These are phyloP conservation scores for Pithys albifrons DNA, from an alignment of 2,113 vertebrate species.

Conservation along the genomic window DNA sequence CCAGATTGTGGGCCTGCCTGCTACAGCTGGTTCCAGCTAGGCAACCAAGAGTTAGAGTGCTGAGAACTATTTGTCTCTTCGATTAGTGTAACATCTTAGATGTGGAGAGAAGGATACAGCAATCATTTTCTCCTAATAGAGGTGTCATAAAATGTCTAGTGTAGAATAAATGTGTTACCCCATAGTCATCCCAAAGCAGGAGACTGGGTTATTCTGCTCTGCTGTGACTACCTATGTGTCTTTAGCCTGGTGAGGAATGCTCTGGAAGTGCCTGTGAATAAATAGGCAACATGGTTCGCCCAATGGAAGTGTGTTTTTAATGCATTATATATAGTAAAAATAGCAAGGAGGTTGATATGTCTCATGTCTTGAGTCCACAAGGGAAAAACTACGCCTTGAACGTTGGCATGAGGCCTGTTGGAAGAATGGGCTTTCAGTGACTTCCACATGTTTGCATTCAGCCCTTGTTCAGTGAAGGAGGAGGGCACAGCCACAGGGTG, in stretches of 20 bases:
- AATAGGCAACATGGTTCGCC: background rate
- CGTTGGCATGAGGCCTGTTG: accelerated
- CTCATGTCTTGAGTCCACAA: background rate
- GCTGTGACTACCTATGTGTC: background rate
- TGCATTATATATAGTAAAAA: background rate
- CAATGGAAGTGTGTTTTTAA: background rate
- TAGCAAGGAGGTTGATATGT: background rate
- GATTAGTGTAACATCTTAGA: background rate
- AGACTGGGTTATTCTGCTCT: background rate
- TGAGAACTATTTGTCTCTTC: background rate
- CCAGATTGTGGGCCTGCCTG: background rate
- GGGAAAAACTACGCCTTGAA: background rate
- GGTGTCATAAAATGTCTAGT: background rate
- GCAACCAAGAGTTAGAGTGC: background rate
- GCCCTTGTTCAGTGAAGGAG: background rate
- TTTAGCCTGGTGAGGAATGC: background rate
- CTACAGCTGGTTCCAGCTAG: background rate
- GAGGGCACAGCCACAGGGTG: background rate
- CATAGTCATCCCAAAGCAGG: background rate
- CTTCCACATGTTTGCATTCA: background rate
- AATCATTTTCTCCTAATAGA: background rate
- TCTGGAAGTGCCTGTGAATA: background rate
- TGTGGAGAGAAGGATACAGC: background rate
- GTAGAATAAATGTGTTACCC: background rate
- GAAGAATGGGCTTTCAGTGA: background rate